Conservation (phyloP, 2,888 invertebrate genomes). For the Trichogramma dendrolimi region DNA sequence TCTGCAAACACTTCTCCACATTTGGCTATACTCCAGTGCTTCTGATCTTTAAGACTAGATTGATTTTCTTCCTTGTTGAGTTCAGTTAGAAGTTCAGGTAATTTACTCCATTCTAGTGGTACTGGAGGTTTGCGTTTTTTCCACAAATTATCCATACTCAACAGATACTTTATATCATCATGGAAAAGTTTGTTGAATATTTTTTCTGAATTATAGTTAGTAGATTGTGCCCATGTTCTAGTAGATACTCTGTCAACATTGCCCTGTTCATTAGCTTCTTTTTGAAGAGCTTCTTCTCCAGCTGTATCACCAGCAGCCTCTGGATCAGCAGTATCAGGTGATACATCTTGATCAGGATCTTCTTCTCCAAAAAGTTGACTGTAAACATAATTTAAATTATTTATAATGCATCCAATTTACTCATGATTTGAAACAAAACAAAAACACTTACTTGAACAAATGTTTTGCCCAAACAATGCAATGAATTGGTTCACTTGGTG, state of each 20-base stretch:
- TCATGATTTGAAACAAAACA: neutral
- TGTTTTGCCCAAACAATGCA: conserved; percentile 99
- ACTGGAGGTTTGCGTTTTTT: conserved; percentile 80
- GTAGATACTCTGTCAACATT: conserved; percentile 65
- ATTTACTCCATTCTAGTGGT: conserved; percentile 68
- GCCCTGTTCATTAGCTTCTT: conserved; percentile 55
- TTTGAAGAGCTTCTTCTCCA: conserved; percentile 58
- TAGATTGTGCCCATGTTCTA: conserved; percentile 81
- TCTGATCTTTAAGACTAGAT: conserved; percentile 66
- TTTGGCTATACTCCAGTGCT: conserved; percentile 74
- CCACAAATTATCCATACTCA: conserved; percentile 95
- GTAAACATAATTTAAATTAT: conserved; percentile 34
- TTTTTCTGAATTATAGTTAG: conserved; percentile 76
- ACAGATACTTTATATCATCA: conserved; percentile 90
- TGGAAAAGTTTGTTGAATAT: conserved; percentile 90
- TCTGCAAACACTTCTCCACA: conserved; percentile 69
- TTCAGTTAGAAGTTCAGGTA: conserved; percentile 55
- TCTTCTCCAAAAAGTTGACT: conserved; percentile 96
- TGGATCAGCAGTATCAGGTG: conserved; percentile 94
- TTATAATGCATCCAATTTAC: conserved; percentile 13
- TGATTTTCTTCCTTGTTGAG: conserved; percentile 55
- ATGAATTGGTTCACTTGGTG: conserved; percentile 97
- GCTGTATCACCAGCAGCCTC: conserved; percentile 71
- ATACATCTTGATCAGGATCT: conserved; percentile 95
- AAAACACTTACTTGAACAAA: conserved; percentile 80